Evolutionary conservation across 2,888 invertebrate genomes (phyloP), one percentile per base, ranked within the genome.

Genomic region (Drosophila fungiperda): DNA sequence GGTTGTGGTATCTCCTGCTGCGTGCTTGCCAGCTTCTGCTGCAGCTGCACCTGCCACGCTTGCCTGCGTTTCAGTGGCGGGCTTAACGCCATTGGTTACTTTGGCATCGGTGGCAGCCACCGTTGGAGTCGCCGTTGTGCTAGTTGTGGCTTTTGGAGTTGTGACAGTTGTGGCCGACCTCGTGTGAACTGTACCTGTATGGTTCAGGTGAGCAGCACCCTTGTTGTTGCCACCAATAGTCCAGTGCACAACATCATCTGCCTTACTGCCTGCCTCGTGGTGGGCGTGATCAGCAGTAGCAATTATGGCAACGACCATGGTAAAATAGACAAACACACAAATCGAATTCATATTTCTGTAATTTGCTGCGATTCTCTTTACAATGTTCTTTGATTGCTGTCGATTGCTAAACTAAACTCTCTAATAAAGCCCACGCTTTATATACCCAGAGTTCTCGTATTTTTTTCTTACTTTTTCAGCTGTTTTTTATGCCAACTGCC

Each of bases 221-320:
- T 86, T 82, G 15, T 48, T 45, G 9, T 55, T 71, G 50, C 11
- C 23, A 23, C 64, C 61, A 0, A 66, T 76, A 0, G 50, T 40
- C 81, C 76, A 79, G 38, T 83, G 80, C 0, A 83, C 81, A 17
- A 68, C 3, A 3, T 79, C 75, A 0, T 59, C 74, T 1, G 32
- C 0, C 59, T 77, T 78, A 45, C 11, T 11, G 48, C 11, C 32
- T 12, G 49, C 29, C 55, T 17, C 55, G 29, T 76, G 63, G 0
- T 48, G 52, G 59, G 60, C 50, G 17, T 76, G 76, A 33, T 75
- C 57, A 26, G 36, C 12, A 20, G 23, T 12, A 4, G 38, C 73
- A 48, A 65, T 15, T 11, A 54, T 60, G 9, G 52, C 50, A 11
- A 49, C 59, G 3, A 70, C 45, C 3, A 71, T 12, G 1, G 48